Conservation (phyloP, 2,888 invertebrate species). For the Heliothis peltigera region DNA sequence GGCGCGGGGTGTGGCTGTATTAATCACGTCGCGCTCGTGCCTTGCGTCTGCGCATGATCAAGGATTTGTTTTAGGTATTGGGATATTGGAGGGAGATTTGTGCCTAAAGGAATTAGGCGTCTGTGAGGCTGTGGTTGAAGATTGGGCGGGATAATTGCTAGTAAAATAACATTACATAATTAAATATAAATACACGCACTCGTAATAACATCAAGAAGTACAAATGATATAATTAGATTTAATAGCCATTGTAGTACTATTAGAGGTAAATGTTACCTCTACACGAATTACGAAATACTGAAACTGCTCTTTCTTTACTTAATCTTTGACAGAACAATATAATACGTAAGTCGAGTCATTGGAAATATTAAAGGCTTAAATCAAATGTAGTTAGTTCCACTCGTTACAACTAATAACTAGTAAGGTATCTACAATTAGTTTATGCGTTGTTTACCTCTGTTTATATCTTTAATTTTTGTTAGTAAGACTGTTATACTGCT, state of each 20-base stretch:
- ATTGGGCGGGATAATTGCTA: too few relatives aligned
- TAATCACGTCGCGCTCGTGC: constrained; percentile 81
- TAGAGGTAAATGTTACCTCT: too few relatives aligned
- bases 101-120: constrained; percentile 36
- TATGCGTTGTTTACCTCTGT: not conserved
- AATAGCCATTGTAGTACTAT: too few relatives aligned
- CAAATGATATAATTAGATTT: too few relatives aligned
- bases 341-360: constrained; percentile 37
- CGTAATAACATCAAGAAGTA: too few relatives aligned
- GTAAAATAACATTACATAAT: too few relatives aligned
- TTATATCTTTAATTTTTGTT: not conserved
- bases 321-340: constrained; percentile 43
- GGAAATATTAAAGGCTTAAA: constrained; percentile 37
- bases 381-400: constrained; percentile 17
- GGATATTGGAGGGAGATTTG: constrained; percentile 33
- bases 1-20: constrained; percentile 79
- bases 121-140: constrained; percentile 6
- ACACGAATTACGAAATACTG: too few relatives aligned
- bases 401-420: constrained; percentile 14
- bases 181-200: too few relatives aligned
- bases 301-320: not conserved
- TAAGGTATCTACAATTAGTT: constrained; percentile 8
- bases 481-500: not conserved
- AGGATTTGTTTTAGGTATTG: constrained; percentile 57
- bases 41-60: constrained; percentile 67